A percentile compares a stretch with the other conserved stretches of the same genome.
Evolutionary conservation across 2,113 vertebrate genomes (phyloP).

Genomic region (Varanus komodoensis): DNA sequence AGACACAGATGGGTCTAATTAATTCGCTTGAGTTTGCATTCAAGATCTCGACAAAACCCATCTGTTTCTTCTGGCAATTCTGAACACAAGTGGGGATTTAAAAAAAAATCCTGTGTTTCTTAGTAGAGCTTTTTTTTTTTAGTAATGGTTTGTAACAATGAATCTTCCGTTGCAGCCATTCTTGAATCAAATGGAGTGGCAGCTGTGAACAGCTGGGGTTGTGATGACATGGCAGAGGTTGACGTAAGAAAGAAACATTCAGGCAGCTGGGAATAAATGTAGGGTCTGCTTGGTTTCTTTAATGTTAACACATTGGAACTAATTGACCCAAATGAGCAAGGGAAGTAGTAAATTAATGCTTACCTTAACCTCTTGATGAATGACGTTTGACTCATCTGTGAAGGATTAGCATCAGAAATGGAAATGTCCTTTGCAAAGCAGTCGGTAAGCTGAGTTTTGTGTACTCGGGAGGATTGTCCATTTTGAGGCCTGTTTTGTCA

Average conservation of each 20-base stretch:
- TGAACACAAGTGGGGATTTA: neutral
- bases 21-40: slow-evolving; percentile 29
- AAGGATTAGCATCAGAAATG: no score
- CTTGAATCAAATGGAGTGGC: neutral
- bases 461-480: neutral
- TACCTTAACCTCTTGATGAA: neutral
- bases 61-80: slow-evolving; percentile 16
- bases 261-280: neutral
- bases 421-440: neutral
- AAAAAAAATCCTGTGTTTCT: neutral
- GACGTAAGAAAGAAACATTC: slow-evolving; percentile 42
- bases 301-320: neutral
- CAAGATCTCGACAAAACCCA: slow-evolving; percentile 6
- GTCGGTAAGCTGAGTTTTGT: neutral
- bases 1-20: slow-evolving; percentile 58
- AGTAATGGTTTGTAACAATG: neutral
- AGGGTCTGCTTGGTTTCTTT: neutral
- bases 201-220: slow-evolving; percentile 40
- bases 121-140: neutral
- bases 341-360: neutral
- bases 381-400: neutral
- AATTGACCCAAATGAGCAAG: neutral
- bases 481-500: neutral
- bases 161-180: neutral
- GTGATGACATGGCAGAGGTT: slow-evolving; percentile 60